Evolutionary conservation across 2,797 vertebrate genomes (phyloP), one percentile per base, ranked within the genome.

Genomic region (Typhlichthys subterraneus): DNA sequence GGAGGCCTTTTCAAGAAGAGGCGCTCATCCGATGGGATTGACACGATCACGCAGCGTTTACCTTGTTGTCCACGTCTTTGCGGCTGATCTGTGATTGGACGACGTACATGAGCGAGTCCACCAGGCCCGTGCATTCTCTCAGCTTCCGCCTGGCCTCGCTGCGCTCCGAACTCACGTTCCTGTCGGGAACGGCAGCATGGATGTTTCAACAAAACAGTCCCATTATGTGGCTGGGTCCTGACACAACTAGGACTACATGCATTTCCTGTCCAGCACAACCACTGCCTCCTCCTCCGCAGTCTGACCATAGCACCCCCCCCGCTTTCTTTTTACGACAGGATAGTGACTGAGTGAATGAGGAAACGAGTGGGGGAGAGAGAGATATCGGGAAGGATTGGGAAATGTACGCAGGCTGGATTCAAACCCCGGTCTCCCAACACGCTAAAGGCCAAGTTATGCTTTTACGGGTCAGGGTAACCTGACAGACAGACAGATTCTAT

Each of bases 131-230:
- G 63, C 97, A 99, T 62, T 99, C 97, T 58, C 97, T 91, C 83
- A 99, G 92, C 85, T 98, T 99, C 79, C 97, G 88, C 60, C 97
- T 92, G 66, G 97, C 97, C 88, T 99, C 97, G 0, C 95, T 97
- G 61, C 97, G 93, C 77, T 99, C 97, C 0, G 97, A 99, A 77
- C 97, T 99, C 84, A 99, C 96, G 1, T 99, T 99, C 87, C 97
- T 99, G 84, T 70, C 13, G 42, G 29, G 71, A 12, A 59, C n/a
- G 69, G 14, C 14, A 45, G 69, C 15, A 29, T 8, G 9, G 38
- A 69, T 19, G 51, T 73, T 23, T 63, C 45, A 76, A 55, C 53
- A 67, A 59, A 69, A 76, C 15, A 78, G 79, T 72, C 75, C 45
- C 57, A 73, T 1, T 23, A 59, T 70, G 79, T 61, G 33, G n/a